Evolutionary conservation across 2,113 vertebrate genomes (phyloP).

Genomic region (Colius striatus): DNA sequence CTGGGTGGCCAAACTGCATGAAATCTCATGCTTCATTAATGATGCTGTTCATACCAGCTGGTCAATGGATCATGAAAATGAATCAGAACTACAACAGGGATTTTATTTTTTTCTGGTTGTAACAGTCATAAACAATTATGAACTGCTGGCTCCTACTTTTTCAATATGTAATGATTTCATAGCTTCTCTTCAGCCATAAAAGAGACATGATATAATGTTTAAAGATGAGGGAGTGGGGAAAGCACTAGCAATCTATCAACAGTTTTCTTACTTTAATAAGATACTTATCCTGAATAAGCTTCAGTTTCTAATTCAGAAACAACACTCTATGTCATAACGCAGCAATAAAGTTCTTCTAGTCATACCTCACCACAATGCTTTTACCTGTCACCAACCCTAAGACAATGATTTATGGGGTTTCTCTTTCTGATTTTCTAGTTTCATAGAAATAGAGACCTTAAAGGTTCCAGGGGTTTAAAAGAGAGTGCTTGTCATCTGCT

Average conservation of each 20-base stretch:
- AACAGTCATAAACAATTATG: conserved; percentile 67
- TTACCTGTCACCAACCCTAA: neutral
- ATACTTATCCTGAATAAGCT: neutral
- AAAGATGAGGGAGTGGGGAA: neutral
- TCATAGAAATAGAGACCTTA: neutral
- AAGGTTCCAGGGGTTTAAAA: neutral
- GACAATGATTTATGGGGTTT: neutral
- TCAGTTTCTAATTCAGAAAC: neutral
- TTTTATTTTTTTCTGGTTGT: conserved; percentile 12
- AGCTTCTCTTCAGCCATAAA: conserved; percentile 24
- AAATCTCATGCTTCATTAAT: conserved; percentile 76
- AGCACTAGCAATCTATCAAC: neutral
- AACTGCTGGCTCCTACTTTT: conserved; percentile 51
- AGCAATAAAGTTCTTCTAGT: neutral
- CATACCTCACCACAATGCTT: neutral
- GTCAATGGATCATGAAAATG: conserved; percentile 77
- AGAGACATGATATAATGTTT: neutral
- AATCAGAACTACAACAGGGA: conserved; percentile 56
- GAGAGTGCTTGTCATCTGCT: neutral
- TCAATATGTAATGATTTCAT: neutral
- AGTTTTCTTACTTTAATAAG: neutral
- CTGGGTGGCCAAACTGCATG: conserved; percentile 69
- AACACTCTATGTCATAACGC: neutral
- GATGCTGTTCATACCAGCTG: conserved; percentile 73
- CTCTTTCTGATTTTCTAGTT: neutral